Base-by-base conservation (phyloP, 1,140 invertebrate species). In the Pristionchus pacificus region DNA sequence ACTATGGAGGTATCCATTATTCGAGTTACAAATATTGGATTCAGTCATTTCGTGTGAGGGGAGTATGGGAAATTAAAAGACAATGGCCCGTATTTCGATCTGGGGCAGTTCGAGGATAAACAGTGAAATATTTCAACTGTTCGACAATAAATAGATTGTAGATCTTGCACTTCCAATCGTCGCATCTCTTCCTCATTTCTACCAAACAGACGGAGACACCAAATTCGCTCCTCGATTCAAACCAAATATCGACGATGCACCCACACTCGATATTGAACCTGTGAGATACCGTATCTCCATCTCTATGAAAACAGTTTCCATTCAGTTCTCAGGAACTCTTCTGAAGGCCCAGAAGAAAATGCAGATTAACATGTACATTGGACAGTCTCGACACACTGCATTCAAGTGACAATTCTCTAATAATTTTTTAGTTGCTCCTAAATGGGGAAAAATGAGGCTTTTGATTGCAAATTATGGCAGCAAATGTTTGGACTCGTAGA, bases 251-350 rank as follows among this genome's bases (percentile, higher is more conserved):
- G 59, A 74, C 24, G 73, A 74, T 55, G 65, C 66, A 14, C 71
- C 73, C 2, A 71, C 70, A 30, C 58, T 74, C 29, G 73, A 74
- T 49, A 74, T 74, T 38, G 73, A 74, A 58, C 73, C 73, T 6
- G 73, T 74, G 33, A 27, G 68, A 13, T 27, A 19, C 2, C n/a
- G 14, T 27, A 31, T 29, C 38, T 33, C 19, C 19, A 59, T 6
- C 6, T n/a, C 0, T 10, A 15, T 29, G 0, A 6, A 10, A 0
- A 63, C 25, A n/a, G 60, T 28, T 24, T 38, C 33, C 6, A 2
- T 71, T 63, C 73, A 74, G 73, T 65, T 61, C 29, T 71, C 73
- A 15, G 73, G 73, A 68, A 74, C 73, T 31, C 64, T 74, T 24
- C 62, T 74, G 25, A 61, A 60, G 25, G 73, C 73, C 1, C 38